Evolutionary conservation across 2,113 vertebrate species (phyloP), one percentile per base, ranked within the genome.

Genomic region (Tretioscincus oriximinensis): DNA sequence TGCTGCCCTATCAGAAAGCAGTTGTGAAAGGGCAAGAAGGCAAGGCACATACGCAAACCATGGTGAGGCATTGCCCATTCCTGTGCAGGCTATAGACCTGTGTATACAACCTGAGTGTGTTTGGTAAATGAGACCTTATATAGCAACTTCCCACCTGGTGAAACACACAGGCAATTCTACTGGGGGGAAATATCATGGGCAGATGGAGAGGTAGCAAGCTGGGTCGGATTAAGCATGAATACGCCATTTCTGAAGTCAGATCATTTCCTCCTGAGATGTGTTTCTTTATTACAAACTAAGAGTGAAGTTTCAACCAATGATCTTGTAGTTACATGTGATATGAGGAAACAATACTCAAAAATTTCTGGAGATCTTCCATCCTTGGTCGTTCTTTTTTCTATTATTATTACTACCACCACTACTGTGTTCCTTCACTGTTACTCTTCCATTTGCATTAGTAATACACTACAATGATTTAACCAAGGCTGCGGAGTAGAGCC

Each of bases 1-100:
- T 41, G 84, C 82, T 64, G n/a, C 67, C 83, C 66, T 58, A 10
- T 76, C 73, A 14, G 77, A 0, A 76, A 87, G 86, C 88, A 81
- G 82, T 78, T 73, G 78, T 88, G 87, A 84, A 84, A 31, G 89
- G 86, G 82, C 72, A 84, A 83, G 70, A 61, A 51, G 79, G 22
- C 6, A 26, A 35, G 86, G 87, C 85, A 45, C 87, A 86, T 86
- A 77, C 67, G 0, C 29, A 81, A 41, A 82, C 72, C 78, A 49
- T 64, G 47, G 88, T 18, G 64, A 83, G 83, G 66, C 1, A 2
- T 60, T 73, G 66, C 35, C 5, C 74, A 26, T 79, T 77, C 67
- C 26, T 64, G 31, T 11, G 73, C 73, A 88, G 2, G 11, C 3
- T 49, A 49, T 68, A 70, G 72, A 47, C 0, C 28, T 35, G 14